phyloP scores from a whole-genome alignment of 2,888 invertebrate genomes.

The Phoronis australis region DNA sequence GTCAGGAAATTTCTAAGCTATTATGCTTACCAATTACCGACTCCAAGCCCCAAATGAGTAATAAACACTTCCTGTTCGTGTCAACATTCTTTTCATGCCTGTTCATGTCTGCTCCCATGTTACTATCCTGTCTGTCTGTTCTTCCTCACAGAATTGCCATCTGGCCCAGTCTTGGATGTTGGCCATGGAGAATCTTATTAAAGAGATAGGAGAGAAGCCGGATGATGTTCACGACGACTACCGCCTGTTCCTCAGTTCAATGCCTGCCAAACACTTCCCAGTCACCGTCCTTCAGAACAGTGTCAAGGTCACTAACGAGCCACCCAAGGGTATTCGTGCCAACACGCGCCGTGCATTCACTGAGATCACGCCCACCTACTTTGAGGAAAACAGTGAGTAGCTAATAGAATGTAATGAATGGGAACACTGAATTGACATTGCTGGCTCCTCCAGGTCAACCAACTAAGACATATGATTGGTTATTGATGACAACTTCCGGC shows the following conservation, averaged over 20 bases:
- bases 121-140: no score
- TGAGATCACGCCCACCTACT: slow-evolving; percentile 74
- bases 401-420: no score
- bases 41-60: no score
- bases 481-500: no score
- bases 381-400: slow-evolving; percentile 70
- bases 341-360: slow-evolving; percentile 81
- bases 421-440: no score
- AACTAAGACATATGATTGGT: no score
- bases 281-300: slow-evolving; percentile 54
- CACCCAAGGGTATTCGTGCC: slow-evolving; percentile 56
- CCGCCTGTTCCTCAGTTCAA: slow-evolving; percentile 52
- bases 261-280: slow-evolving; percentile 53
- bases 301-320: slow-evolving; percentile 55
- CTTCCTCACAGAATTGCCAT: slow-evolving; percentile 55
- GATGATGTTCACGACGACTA: slow-evolving; percentile 48
- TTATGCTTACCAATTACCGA: no score
- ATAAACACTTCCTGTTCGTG: no score
- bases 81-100: no score
- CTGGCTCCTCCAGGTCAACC: not conserved
- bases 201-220: slow-evolving; percentile 46
- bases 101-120: no score
- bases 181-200: slow-evolving; percentile 50
- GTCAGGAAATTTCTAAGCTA: no score
- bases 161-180: slow-evolving; percentile 55